Conservation (phyloP, 1,140 invertebrate genomes). For the Tetragnatha versicolor region DNA sequence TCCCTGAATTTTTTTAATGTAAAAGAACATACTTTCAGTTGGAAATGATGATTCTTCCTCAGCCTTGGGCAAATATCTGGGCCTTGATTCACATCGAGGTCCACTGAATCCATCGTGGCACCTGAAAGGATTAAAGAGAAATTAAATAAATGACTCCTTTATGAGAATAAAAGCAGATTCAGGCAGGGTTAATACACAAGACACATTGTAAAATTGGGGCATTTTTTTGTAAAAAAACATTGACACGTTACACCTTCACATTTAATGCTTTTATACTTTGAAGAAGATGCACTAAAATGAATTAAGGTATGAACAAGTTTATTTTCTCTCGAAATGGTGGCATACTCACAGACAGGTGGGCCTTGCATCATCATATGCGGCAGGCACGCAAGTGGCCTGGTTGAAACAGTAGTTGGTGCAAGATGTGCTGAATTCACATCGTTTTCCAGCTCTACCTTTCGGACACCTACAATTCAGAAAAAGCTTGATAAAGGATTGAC, state of each 20-base stretch:
- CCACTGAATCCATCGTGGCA: slow-evolving; percentile 62
- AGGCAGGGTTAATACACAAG: too few species aligned
- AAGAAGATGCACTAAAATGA: slow-evolving; percentile 5
- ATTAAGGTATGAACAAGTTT: background rate
- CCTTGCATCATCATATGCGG: slow-evolving; percentile 36
- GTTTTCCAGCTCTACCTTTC: slow-evolving; percentile 69
- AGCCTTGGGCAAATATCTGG: slow-evolving; percentile 17
- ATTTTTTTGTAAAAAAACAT: too few species aligned
- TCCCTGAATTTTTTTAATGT: too few species aligned
- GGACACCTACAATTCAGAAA: slow-evolving; percentile 68
- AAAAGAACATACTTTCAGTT: slow-evolving; percentile 27
- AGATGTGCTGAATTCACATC: slow-evolving; percentile 66
- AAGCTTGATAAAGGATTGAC: too few species aligned
- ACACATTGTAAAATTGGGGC: too few species aligned
- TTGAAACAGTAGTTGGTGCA: slow-evolving; percentile 71
- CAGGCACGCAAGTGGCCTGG: slow-evolving; percentile 67
- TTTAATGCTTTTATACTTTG: too few species aligned
- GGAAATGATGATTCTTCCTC: slow-evolving; percentile 10
- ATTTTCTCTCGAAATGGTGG: background rate
- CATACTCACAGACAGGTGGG: slow-evolving; percentile 66
- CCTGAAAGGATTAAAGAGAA: too few species aligned
- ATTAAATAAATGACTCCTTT: too few species aligned
- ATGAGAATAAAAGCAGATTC: too few species aligned
- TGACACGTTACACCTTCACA: too few species aligned
- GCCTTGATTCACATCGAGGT: slow-evolving; percentile 60